Percentiles rank a stretch among this genome's conserved stretches.
Evolutionary conservation across 2,113 vertebrate species (phyloP).

Genomic region (Scomber japonicus): DNA sequence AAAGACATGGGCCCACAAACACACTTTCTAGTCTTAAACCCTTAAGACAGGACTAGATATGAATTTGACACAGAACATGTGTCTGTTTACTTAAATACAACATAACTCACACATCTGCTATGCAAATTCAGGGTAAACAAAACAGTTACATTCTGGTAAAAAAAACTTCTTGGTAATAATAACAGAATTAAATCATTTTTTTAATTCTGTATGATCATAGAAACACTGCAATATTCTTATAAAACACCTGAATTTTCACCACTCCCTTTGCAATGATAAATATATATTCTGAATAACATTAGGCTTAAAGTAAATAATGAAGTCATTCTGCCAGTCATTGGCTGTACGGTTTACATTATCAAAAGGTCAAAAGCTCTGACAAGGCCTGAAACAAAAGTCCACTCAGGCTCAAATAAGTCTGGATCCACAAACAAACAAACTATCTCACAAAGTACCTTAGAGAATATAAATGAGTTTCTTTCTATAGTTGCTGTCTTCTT

Average conservation of each 20-base stretch:
- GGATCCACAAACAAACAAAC: not conserved
- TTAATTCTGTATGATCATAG: not conserved
- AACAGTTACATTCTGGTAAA: not conserved
- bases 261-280: too few relatives aligned
- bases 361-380: conserved; percentile 37
- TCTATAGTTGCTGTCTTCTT: not conserved
- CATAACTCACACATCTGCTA: too few relatives aligned
- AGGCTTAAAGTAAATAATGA: not conserved
- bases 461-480: not conserved
- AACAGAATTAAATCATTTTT: not conserved
- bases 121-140: not conserved
- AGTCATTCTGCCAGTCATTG: too few relatives aligned
- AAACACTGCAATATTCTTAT: too few relatives aligned
- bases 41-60: not conserved
- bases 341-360: not conserved
- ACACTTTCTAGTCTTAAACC: not conserved
- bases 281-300: not conserved
- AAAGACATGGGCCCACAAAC: too few relatives aligned
- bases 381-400: conserved; percentile 3
- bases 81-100: too few relatives aligned
- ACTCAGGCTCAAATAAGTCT: not conserved
- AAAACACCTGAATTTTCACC: not conserved
- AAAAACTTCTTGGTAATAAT: not conserved
- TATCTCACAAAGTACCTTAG: not conserved
- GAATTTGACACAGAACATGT: not conserved